Base-by-base conservation (phyloP, 1,140 invertebrate species). In the Apocrypta bakeri region DNA sequence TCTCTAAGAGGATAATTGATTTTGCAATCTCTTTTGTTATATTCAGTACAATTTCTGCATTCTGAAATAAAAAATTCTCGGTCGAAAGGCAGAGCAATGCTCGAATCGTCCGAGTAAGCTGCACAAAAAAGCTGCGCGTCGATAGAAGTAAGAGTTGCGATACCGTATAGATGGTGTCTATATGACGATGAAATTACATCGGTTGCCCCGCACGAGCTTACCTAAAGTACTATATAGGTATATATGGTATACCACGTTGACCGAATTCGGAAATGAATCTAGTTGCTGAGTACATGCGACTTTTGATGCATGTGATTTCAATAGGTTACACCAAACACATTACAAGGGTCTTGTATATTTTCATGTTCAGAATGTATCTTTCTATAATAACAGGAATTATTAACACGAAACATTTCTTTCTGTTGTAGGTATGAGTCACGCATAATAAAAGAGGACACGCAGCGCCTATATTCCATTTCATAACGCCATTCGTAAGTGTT, bases 181-280 rank as follows among this genome's bases (percentile, higher is more conserved):
- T 78, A 63, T 31, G 75, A 8, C 63, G 75, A 78, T 78, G 61
- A 68, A 78, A 78, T 78, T 78, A 78, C 75, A 64, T 37, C 56
- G 56, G 74, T 21, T n/a, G 48, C 74, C 56, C 21, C 11, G 31
- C 42, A 64, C 9, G 56, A 4, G 63, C 24, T 21, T 17, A 2
- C 2, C 25, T 33, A 25, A 27, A 78, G 64, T 42, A 24, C 25
- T n/a, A n/a, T n/a, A n/a, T n/a, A n/a, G n/a, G n/a, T n/a, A n/a
- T n/a, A n/a, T n/a, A n/a, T n/a, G n/a, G n/a, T n/a, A n/a, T n/a
- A n/a, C n/a, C n/a, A n/a, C n/a, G n/a, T 37, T 40, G n/a, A 6
- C 33, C n/a, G 40, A 25, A 40, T 72, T 56, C 24, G 21, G 40
- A 24, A 9, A 11, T 42, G 0, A 14, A 40, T 12, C 14, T 25